phyloP scores from a whole-genome alignment of 37 sponge, comb jelly and placozoan species.

The Chondrosia reniformis region DNA sequence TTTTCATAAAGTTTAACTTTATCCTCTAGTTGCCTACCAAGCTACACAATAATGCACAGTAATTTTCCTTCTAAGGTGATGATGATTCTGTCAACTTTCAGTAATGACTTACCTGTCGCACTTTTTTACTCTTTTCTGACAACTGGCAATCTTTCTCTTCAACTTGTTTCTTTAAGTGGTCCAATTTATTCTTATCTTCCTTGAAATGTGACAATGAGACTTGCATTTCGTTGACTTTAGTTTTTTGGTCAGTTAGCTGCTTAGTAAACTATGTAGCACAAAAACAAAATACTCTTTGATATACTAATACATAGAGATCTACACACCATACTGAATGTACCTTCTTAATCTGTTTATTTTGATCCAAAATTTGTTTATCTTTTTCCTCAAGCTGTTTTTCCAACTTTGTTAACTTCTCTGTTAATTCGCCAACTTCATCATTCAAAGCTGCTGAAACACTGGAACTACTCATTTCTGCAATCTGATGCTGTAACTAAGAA shows the following conservation, averaged over 20 bases:
- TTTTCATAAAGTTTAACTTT: too few species aligned
- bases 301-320: background rate
- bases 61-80: too few species aligned
- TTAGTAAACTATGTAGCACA: background rate
- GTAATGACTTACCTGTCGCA: constrained; percentile 15
- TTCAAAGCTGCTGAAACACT: too few species aligned
- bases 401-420: background rate
- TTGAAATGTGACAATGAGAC: background rate
- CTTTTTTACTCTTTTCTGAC: background rate
- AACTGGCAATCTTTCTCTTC: constrained; percentile 4
- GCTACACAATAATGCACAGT: too few species aligned
- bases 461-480: too few species aligned
- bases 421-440: too few species aligned
- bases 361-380: background rate
- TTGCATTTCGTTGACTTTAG: background rate
- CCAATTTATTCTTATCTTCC: background rate
- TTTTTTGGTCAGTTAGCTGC: background rate
- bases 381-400: background rate
- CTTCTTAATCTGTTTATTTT: background rate
- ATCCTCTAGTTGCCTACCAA: too few species aligned
- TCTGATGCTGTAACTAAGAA: too few species aligned
- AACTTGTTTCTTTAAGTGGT: constrained; percentile 5
- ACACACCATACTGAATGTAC: background rate
- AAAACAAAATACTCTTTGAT: background rate
- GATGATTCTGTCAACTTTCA: too few species aligned